Evolutionary conservation across 2,113 vertebrate genomes (phyloP), one percentile per base, ranked within the genome.

Genomic region (Macrotus californicus): DNA sequence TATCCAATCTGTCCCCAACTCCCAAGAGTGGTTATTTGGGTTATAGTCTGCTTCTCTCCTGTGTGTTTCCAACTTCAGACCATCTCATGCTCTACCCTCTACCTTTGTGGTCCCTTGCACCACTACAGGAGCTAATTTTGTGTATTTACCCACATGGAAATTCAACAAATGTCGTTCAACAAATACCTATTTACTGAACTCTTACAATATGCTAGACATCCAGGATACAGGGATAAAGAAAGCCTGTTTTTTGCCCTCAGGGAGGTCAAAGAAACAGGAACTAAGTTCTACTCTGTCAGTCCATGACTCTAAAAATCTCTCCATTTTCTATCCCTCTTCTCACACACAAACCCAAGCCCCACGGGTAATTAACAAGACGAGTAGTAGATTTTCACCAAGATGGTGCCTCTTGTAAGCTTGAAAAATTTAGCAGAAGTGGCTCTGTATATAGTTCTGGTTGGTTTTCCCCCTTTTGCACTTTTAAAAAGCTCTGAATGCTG

Each of bases 61-160:
- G 48, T 11, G 26, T 18, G 64, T 94, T 80, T 94, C 76, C 67
- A 79, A 69, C 85, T 89, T 93, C 31, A 76, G 56, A 59, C 50
- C 66, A 43, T 31, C 50, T 69, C 43, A 48, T 15, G 4, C 75
- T 94, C 50, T 7, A 72, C 19, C 19, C 5, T 89, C 26, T 72
- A 61, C 15, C 29, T 81, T 75, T 77, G 19, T 11, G 4, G 85
- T 64, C 50, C 36, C 48, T 87, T 39, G 19, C 80, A 76, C 66
- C 69, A 48, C 69, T 31, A 15, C n/a, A 24, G 3, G 31, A 84
- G n/a, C 24, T 83, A 77, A 46, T n/a, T 70, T 50, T 88, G 39
- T 87, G 26, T 86, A 81, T 96, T 94, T 95, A 86, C 18, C 70
- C 77, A 92, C 77, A 86, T 87, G 94, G 91, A 81, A 97, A 96